Evolutionary conservation across 2,113 vertebrate genomes (phyloP), one percentile per base, ranked within the genome.

Genomic region (Eolophus roseicapilla): DNA sequence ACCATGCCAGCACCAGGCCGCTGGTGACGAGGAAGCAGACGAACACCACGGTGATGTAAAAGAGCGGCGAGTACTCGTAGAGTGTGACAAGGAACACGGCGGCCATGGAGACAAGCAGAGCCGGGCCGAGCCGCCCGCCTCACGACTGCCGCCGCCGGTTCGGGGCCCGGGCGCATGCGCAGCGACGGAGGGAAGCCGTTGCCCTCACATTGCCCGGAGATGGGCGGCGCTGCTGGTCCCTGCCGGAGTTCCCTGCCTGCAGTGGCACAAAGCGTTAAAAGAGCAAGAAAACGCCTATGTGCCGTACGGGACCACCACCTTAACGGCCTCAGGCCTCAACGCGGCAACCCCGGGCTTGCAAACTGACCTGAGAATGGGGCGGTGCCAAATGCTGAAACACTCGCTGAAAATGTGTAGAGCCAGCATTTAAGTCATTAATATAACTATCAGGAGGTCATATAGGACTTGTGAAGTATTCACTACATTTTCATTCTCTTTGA

Each of bases 1-100:
- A 99, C 99, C 99, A 99, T 96, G 99, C 98, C 67, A 99, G 95
- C n/a, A 99, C 98, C 87, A 99, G 97, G n/a, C 98, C 98, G 20
- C 98, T 99, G 33, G 99, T 99, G 37, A 99, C 97, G 52, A 99
- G 69, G 95, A 99, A 99, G 92, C 99, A 99, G 53, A 99, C 85
- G 21, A 98, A 99, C 27, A 99, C 98, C 79, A 99, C 97, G 17
- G 98, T 95, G 55, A 99, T 99, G 96, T 98, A 99, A 86, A 99
- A 99, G 9, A 99, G 97, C 8, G 99, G 99, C 5, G 98, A 99
- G 82, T 99, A 99, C 62, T 99, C 99, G 65, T 98, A 99, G 2
- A 99, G 91, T 27, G 98, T 98, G 7, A 99, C 98, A 13, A 99
- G 96, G 43, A 99, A 98, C 33, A 98, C 98, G 3, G 98, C 98